A percentile compares a stretch with the other conserved stretches of the same genome.
Evolutionary conservation across 1,140 invertebrate genomes (phyloP).

Genomic region (Dendrolimus kikuchii): DNA sequence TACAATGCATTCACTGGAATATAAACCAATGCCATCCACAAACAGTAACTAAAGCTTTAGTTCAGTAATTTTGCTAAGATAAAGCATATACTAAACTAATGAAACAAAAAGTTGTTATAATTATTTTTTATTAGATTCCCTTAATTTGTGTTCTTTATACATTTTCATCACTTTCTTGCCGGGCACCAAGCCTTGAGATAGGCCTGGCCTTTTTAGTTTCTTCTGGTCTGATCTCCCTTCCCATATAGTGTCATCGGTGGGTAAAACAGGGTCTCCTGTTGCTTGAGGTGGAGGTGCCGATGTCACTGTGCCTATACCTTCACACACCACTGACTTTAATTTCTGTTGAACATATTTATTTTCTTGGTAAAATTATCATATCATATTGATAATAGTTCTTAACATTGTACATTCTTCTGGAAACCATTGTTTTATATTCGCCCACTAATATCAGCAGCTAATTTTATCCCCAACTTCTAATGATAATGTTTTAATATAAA

Average conservation of each 20-base stretch:
- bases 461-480: too few relatives aligned
- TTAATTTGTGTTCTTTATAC: slow-evolving; percentile 74
- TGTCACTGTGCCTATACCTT: slow-evolving; percentile 48
- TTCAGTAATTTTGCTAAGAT: too few relatives aligned
- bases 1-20: too few relatives aligned
- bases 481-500: too few relatives aligned
- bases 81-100: too few relatives aligned
- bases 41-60: too few relatives aligned
- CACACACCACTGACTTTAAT: slow-evolving; percentile 53
- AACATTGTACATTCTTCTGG: too few relatives aligned
- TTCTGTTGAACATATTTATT: slow-evolving; percentile 45
- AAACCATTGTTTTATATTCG: too few relatives aligned
- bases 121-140: slow-evolving; percentile 41
- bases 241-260: slow-evolving; percentile 67
- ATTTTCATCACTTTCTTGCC: slow-evolving; percentile 89
- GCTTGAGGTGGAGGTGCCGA: slow-evolving; percentile 39
- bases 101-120: neutral
- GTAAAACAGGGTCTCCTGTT: slow-evolving; percentile 21
- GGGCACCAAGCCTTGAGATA: slow-evolving; percentile 84
- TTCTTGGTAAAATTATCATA: too few relatives aligned
- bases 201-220: slow-evolving; percentile 84
- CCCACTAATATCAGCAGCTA: too few relatives aligned
- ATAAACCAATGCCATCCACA: too few relatives aligned
- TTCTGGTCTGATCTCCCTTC: slow-evolving; percentile 73
- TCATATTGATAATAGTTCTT: too few relatives aligned